Base-by-base conservation (phyloP, 2,113 vertebrate species). In the Crotalus horridus region DNA sequence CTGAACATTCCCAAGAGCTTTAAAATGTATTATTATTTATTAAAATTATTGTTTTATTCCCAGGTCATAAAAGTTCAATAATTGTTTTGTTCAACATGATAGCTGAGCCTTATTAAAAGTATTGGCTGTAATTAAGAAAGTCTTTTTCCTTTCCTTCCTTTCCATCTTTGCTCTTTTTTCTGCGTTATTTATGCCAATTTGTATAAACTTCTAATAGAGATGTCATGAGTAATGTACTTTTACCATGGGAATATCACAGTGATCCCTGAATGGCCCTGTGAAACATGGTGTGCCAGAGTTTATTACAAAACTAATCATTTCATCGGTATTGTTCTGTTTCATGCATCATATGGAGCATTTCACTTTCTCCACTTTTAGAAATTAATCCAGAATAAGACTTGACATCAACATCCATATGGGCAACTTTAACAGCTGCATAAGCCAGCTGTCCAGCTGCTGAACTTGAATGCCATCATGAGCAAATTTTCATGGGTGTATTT, bases 11-110 rank as follows among this genome's bases (percentile, higher is more conserved):
- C 96, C 96, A 95, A 96, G 95, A 95, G 94, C 93, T 92, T 94
- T 94, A 95, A 95, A 21, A 81, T 1, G 94, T 96, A 95, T 88
- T 95, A 23, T 69, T 88, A n/a, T 69, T 33, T 69, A 69, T 94
- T 95, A 95, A 39, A 81, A 8, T 94, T 96, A 95, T 87, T 94
- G 15, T 74, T 81, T 17, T 94, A 94, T 96, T 96, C 96, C 93
- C 95, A 95, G 95, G 91, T 92, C 94, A 95, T 92, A 95, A 89
- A 97, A 95, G 51, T 94, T 95, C 95, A 96, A 95, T 90, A 94
- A 96, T 95, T 96, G 24, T 48, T 53, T 87, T 53, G 46, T 53
- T 53, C 5, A 29, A 29, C 43, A 13, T 87, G 26, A 53, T 87
- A 53, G 3, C 51, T 3, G 26, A 51, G 4, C 48, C 43, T 81